Base-by-base conservation (phyloP, 2,888 invertebrate species). In the Clivina fossor region DNA sequence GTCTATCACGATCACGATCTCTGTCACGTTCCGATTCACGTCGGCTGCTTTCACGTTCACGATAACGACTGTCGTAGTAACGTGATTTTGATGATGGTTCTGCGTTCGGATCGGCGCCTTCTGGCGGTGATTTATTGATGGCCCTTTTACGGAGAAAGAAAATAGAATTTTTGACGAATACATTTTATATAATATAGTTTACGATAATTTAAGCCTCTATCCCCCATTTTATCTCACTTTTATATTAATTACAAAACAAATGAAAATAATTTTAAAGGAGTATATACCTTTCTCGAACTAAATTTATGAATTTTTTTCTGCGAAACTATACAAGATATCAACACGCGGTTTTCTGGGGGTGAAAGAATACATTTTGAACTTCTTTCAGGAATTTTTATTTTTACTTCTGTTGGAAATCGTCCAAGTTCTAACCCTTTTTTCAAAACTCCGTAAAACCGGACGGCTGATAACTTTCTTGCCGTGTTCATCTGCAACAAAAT, bases 1-100 rank as follows among this genome's bases (percentile, higher is more conserved):
- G 77, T 64, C 84, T 78, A 66, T 85, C 84, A 15, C 84, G 78
- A 65, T 84, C 83, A 44, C 84, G 76, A 57, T 83, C 82, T 15
- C 82, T 76, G 61, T 85, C 84, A 53, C 82, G 78, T 72, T 84
- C 88, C 30, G 81, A 74, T 64, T 81, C 79, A 54, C 79, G 71
- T 40, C 79, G 71, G 62, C 83, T 78, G 54, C 81, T 75, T 61
- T 80, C 80, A 48, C 83, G 76, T 65, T 85, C 85, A 60, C 87
- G 82, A 77, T 93, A 92, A 59, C 92, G 82, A 74, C 93, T 92
- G 65, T 93, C 92, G 75, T 93, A 92, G 78, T 93, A 93, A 58
- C 85, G 82, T 56, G 79, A 76, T 75, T 83, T 78, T 64, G 79
- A 67, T 65, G 78, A 69, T 69, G 68, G 69, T 61, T 57, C 79